Conservation (phyloP, 2,797 vertebrate genomes). For the Bradypodion pumilum region DNA sequence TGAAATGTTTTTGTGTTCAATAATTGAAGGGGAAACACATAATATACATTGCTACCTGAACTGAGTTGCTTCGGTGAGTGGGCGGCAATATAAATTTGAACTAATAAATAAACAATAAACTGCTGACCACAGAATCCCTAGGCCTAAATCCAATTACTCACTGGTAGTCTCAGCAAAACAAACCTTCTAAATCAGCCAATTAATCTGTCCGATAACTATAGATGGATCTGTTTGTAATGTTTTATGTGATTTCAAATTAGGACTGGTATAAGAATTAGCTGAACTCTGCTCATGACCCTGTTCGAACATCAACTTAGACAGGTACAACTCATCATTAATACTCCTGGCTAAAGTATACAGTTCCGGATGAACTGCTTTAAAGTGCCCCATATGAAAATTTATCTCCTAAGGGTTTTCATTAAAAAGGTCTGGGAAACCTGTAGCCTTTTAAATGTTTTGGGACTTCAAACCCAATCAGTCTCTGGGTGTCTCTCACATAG, state of each 20-base stretch:
- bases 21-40: neutral
- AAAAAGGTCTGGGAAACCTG: neutral
- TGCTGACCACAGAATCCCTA: too few relatives aligned
- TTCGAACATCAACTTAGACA: neutral
- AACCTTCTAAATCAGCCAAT: too few relatives aligned
- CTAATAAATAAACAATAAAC: too few relatives aligned
- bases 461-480: neutral
- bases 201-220: neutral
- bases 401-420: neutral
- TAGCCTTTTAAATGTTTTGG: neutral
- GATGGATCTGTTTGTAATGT: neutral
- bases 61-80: too few relatives aligned
- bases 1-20: constrained; percentile 13
- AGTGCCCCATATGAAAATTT: too few relatives aligned
- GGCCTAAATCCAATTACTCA: too few relatives aligned
- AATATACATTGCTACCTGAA: neutral
- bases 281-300: neutral
- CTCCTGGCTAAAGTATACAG: neutral
- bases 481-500: too few relatives aligned
- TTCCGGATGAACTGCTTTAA: neutral
- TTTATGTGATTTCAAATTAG: neutral
- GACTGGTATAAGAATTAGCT: neutral
- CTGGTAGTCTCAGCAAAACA: too few relatives aligned
- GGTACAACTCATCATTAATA: too few relatives aligned
- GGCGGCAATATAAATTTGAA: too few relatives aligned